phyloP scores from a whole-genome alignment of 2,797 vertebrate species.

The Neopelma chrysocephalum region DNA sequence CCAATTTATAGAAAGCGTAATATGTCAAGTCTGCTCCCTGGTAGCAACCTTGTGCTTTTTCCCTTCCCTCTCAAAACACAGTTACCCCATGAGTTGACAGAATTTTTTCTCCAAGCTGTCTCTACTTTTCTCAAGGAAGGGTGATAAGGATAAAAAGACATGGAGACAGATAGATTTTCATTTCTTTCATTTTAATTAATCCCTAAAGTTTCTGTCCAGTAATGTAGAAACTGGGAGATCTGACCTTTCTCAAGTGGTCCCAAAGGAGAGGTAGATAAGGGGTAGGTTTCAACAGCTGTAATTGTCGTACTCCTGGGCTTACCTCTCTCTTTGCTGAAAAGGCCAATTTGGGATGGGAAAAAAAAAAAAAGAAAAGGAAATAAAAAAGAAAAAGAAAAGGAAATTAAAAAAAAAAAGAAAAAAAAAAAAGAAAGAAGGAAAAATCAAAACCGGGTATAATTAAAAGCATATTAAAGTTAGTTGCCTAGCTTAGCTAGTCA shows the following conservation, averaged over 20 bases:
- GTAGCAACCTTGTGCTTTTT: background rate
- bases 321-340: background rate
- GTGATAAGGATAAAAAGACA: background rate
- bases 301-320: background rate
- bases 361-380: accelerated
- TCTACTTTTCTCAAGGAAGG: background rate
- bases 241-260: background rate
- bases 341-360: background rate
- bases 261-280: background rate
- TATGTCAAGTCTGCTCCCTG: background rate
- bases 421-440: background rate
- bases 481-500: background rate
- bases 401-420: accelerated
- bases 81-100: background rate
- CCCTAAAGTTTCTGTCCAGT: background rate
- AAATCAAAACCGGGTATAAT: background rate
- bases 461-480: background rate
- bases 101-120: background rate
- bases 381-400: accelerated
- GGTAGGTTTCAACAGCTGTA: background rate
- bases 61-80: background rate
- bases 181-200: background rate
- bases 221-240: background rate
- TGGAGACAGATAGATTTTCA: background rate
- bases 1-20: background rate